Evolutionary conservation across 1,140 invertebrate species (phyloP).

Genomic region (Diplogasteroides magnus): DNA sequence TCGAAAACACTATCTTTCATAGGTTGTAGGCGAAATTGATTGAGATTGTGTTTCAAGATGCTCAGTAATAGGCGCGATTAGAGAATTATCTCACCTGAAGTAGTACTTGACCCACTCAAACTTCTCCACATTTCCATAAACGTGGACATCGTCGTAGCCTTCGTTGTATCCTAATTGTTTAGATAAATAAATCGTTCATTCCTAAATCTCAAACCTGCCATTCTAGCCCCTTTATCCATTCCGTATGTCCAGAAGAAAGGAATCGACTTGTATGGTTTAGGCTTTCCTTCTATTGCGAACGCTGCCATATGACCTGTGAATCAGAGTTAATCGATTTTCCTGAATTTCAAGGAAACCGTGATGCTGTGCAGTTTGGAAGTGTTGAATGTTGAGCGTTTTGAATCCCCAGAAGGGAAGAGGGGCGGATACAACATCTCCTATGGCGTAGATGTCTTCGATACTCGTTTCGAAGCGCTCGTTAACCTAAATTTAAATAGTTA

Average conservation of each 20-base stretch:
- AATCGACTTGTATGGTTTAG: slow-evolving; percentile 14
- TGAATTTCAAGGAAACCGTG: slow-evolving; percentile 15
- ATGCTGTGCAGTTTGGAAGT: slow-evolving; percentile 26
- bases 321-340: no score
- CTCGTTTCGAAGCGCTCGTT: slow-evolving; percentile 5
- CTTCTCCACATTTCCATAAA: slow-evolving; percentile 16
- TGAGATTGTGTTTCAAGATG: not conserved
- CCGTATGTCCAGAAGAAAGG: slow-evolving; percentile 29
- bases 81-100: slow-evolving; percentile 16
- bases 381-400: slow-evolving; percentile 26
- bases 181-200: no score
- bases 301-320: slow-evolving; percentile 22
- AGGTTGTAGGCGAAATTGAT: not conserved
- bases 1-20: no score
- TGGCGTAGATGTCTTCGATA: slow-evolving; percentile 17
- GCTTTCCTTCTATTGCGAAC: slow-evolving; percentile 24
- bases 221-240: slow-evolving; percentile 18
- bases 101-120: slow-evolving; percentile 22
- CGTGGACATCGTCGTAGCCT: slow-evolving; percentile 14
- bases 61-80: no score
- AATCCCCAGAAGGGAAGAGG: slow-evolving; percentile 24
- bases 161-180: slow-evolving; percentile 3
- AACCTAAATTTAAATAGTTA: no score
- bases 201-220: no score
- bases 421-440: slow-evolving; percentile 20